phyloP scores from a whole-genome alignment of 2,113 vertebrate genomes.

The Chlamydotis undulata region DNA sequence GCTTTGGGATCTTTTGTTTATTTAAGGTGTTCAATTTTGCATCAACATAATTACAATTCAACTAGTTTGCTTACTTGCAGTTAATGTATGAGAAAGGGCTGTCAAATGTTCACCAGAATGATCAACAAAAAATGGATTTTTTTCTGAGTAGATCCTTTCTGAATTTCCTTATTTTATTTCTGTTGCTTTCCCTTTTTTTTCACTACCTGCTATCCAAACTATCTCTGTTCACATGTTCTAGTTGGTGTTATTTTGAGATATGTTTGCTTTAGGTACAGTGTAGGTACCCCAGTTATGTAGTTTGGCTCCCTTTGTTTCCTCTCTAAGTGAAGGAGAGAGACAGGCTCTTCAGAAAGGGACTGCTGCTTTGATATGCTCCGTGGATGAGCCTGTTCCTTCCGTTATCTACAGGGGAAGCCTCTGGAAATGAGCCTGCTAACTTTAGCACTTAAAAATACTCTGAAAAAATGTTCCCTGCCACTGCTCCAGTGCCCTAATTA shows the following conservation, averaged over 20 bases:
- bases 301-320: not conserved
- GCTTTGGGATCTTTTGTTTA: slow-evolving; percentile 62
- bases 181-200: not conserved
- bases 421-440: not conserved
- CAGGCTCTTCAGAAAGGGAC: not conserved
- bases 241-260: not conserved
- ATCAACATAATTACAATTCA: slow-evolving; percentile 71
- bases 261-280: not conserved
- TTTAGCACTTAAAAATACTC: not conserved
- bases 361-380: not conserved
- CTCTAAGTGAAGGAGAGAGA: not conserved
- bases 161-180: not conserved
- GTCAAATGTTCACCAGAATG: slow-evolving; percentile 68
- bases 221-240: not conserved
- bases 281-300: not conserved
- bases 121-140: slow-evolving; percentile 22
- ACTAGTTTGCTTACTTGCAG: slow-evolving; percentile 51
- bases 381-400: not conserved
- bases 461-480: not conserved
- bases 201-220: not conserved
- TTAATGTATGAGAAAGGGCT: slow-evolving; percentile 73
- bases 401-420: not conserved
- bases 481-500: not conserved
- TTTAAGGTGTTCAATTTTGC: slow-evolving; percentile 71
- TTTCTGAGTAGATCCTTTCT: not conserved